Evolutionary conservation across 2,888 invertebrate genomes (phyloP).

Genomic region (Tholera decimalis): DNA sequence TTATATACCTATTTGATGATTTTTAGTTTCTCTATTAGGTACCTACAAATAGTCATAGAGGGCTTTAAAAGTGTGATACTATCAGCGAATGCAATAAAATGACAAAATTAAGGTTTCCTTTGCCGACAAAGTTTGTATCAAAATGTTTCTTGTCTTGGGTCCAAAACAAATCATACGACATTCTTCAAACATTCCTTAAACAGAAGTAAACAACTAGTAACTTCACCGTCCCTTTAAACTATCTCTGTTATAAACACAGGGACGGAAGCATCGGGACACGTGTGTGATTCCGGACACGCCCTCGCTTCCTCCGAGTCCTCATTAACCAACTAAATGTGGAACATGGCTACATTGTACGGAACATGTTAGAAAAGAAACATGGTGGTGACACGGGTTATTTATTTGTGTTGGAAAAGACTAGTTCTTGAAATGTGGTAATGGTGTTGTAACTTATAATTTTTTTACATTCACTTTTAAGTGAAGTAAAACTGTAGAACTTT

Average conservation of each 20-base stretch:
- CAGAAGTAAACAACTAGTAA: conserved; percentile 10
- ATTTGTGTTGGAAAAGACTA: conserved; percentile 39
- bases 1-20: no score
- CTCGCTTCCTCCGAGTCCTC: conserved; percentile 71
- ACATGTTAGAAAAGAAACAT: conserved; percentile 49
- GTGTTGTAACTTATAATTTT: not conserved
- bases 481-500: no score
- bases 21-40: no score
- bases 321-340: conserved; percentile 76
- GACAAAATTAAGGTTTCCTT: no score
- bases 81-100: no score
- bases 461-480: no score
- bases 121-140: no score
- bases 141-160: no score
- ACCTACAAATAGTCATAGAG: no score
- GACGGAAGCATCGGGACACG: conserved; percentile 81
- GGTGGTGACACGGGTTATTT: conserved; percentile 48
- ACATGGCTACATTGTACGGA: conserved; percentile 49
- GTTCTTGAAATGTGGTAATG: conserved; percentile 20
- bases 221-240: conserved; percentile 16
- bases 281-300: conserved; percentile 77
- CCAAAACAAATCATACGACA: not conserved
- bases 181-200: conserved; percentile 5
- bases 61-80: no score
- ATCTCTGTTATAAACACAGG: conserved; percentile 67